Evolutionary conservation across 2,113 vertebrate species (phyloP), one percentile per base, ranked within the genome.

Genomic region (Salvelinus fontinalis): DNA sequence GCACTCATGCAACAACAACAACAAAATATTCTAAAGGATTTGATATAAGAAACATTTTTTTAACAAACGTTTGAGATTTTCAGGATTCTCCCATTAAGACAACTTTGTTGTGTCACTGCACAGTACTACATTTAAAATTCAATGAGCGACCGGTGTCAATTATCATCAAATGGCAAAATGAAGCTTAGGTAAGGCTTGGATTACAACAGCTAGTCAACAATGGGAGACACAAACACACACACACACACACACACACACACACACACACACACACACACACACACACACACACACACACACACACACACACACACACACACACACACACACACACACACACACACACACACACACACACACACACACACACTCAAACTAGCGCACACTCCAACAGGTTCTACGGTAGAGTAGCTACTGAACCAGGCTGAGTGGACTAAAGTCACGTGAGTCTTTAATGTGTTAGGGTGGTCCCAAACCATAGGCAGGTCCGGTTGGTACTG

Each of bases 381-480:
- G 7, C 59, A 22, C 59, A 60, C 59, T 22, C n/a, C n/a, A n/a
- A 51, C 51, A 54, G 4, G 59, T 22, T 62, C 20, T 62, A 62
- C 6, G 9, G 59, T 22, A 60, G 59, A 60, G 18, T 7, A 60
- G 59, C 18, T 60, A 20, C 59, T 14, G 59, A 60, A 60, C 8
- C 18, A 60, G 18, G 14, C 59, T 22, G 3, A 57, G 54, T 20
- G 20, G 39, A 71, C 22, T 8, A 60, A 4, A 73, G 51, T 29
- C 5, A 34, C 26, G 3, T 60, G 44, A 26, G 34, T 78, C 18
- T 0, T 20, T 9, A 11, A 44, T 3, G 20, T 54, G 74, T 67
- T 66, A 75, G 44, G 67, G 39, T 59, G 48, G 24, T n/a, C 29
- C 60, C 77, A 81, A 71, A 20, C 64, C 74, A 84, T 70, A 78